phyloP scores from a whole-genome alignment of 2,888 invertebrate genomes.

The Drosophila algonquin region DNA sequence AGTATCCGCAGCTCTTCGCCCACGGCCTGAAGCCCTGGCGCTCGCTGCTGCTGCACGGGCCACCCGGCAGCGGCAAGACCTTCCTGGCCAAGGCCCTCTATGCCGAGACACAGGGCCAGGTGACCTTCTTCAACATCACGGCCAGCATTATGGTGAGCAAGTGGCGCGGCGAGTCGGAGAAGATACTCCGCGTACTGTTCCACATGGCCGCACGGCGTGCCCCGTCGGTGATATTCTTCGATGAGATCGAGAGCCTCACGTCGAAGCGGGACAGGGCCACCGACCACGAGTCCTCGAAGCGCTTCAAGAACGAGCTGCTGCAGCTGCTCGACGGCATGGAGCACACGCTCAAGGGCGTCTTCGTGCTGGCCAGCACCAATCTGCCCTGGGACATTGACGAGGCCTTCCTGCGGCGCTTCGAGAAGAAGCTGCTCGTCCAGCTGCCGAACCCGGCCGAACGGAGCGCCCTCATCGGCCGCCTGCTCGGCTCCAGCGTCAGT shows the following conservation, averaged over 20 bases:
- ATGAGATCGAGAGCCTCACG: constrained; percentile 95
- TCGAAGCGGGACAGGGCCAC: constrained; percentile 87
- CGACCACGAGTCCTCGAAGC: constrained; percentile 93
- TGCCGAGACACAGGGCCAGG: constrained; percentile 88
- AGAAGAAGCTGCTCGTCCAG: constrained; percentile 93
- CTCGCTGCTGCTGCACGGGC: constrained; percentile 88
- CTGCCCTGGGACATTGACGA: constrained; percentile 96
- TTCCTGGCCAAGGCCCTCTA: constrained; percentile 95
- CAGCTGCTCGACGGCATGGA: constrained; percentile 93
- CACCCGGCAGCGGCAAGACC: constrained; percentile 92
- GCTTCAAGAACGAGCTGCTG: constrained; percentile 95
- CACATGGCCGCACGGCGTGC: constrained; percentile 93
- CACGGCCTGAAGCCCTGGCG: constrained; percentile 92
- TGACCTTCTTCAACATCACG: constrained; percentile 95
- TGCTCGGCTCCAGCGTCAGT: constrained; percentile 82
- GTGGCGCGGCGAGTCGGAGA: constrained; percentile 98
- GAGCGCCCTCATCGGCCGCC: constrained; percentile 87
- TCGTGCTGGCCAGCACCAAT: constrained; percentile 93
- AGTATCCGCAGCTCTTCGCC: constrained; percentile 89
- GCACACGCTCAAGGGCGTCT: constrained; percentile 87
- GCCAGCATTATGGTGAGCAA: constrained; percentile 96
- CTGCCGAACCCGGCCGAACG: constrained; percentile 89
- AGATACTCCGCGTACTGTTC: constrained; percentile 93
- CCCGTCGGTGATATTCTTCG: constrained; percentile 96
- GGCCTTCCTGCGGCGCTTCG: constrained; percentile 93